These are phyloP conservation scores for Pomacea maculata DNA, from an alignment of 1,140 invertebrate genomes.

Conservation along the genomic window DNA sequence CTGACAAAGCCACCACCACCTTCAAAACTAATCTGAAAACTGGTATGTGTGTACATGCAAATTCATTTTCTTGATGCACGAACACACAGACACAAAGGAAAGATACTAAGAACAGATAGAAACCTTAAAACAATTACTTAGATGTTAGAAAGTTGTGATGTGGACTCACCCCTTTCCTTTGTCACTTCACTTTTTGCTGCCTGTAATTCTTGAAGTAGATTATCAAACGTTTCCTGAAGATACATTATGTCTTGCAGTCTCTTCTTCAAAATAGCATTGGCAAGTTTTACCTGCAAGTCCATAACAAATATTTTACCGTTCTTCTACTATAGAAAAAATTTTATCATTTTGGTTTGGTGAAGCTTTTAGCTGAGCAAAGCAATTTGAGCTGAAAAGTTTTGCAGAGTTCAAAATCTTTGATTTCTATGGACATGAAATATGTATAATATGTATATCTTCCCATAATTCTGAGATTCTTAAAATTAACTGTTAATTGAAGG, in stretches of 20 bases:
- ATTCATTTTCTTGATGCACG: background rate
- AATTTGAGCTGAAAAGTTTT: background rate
- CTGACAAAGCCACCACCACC: no score
- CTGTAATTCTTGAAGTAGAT: conserved; percentile 10
- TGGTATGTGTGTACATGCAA: background rate
- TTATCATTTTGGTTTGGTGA: background rate
- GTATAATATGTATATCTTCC: background rate
- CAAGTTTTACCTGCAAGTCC: conserved; percentile 38
- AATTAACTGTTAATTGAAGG: background rate
- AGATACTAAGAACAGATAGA: no score
- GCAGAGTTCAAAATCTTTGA: background rate
- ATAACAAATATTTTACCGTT: background rate
- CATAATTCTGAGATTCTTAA: no score
- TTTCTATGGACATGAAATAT: background rate
- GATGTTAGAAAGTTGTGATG: no score
- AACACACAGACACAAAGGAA: background rate
- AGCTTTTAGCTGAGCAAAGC: background rate
- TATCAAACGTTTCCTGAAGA: conserved; percentile 30
- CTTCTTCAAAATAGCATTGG: conserved; percentile 33
- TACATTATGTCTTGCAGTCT: conserved; percentile 27
- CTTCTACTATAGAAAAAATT: background rate
- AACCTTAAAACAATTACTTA: no score
- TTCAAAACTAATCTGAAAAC: background rate
- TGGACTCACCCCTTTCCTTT: conserved; percentile 12
- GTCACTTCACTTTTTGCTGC: background rate